Conservation (phyloP, 2,113 vertebrate genomes). For the Microtus montanus region DNA sequence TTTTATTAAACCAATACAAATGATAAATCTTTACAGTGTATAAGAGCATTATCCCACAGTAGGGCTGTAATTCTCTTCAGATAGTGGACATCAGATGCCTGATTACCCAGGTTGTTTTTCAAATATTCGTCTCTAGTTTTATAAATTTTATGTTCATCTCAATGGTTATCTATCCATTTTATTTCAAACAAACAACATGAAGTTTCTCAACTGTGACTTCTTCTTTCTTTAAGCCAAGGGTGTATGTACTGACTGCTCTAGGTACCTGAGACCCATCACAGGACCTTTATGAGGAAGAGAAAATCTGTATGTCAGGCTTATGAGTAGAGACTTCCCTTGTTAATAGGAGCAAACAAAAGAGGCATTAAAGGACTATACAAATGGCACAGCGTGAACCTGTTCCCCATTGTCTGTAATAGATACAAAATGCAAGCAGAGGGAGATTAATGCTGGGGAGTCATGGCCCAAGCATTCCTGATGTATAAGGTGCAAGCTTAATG, state of each 20-base stretch:
- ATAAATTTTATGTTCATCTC: neutral
- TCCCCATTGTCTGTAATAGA: neutral
- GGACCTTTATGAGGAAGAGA: neutral
- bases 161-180: neutral
- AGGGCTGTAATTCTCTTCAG: neutral
- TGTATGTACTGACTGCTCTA: neutral
- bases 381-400: neutral
- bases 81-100: neutral
- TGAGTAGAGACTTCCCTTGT: neutral
- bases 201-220: neutral
- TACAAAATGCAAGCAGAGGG: neutral
- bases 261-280: neutral
- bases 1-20: no score
- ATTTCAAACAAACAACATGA: neutral
- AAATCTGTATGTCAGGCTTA: neutral
- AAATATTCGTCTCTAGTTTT: neutral
- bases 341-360: neutral
- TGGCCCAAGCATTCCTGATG: conserved; percentile 44
- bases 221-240: neutral
- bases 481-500: conserved; percentile 64
- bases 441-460: neutral
- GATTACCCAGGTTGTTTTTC: neutral
- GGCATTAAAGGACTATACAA: neutral
- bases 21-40: no score
- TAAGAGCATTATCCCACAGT: no score